Conservation (phyloP, 2,113 vertebrate species). For the Neolamprologus variostigma region DNA sequence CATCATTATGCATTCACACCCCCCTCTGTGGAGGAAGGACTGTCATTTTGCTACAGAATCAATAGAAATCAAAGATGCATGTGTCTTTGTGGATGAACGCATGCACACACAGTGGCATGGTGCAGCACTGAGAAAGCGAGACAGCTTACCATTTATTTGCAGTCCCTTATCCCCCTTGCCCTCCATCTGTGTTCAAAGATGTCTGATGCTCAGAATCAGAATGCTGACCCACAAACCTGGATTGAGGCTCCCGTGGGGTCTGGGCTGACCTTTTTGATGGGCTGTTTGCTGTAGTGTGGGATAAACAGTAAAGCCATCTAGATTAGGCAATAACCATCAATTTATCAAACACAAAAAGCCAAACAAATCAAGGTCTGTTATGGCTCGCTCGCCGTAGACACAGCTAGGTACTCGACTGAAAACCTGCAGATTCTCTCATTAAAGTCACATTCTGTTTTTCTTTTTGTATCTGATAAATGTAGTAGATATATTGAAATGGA, state of each 20-base stretch:
- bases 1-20: constrained; percentile 52
- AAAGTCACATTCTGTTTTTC: neutral
- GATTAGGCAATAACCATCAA: neutral
- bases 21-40: constrained; percentile 11
- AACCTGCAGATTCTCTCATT: neutral
- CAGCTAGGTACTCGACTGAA: neutral
- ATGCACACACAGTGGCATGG: neutral
- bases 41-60: constrained; percentile 52
- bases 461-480: neutral
- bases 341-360: neutral
- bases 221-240: constrained; percentile 39
- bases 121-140: neutral
- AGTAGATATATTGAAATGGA: neutral
- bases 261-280: neutral
- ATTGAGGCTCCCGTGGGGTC: neutral
- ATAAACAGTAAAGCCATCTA: neutral
- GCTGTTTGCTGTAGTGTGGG: neutral
- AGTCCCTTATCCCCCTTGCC: neutral
- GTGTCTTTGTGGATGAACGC: neutral
- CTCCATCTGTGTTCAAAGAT: constrained; percentile 3
- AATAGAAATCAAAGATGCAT: constrained; percentile 56
- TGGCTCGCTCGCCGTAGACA: neutral
- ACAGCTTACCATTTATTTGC: neutral
- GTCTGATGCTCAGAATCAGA: constrained; percentile 2
- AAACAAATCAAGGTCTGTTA: neutral